Evolutionary conservation across 2,888 invertebrate genomes (phyloP).

Genomic region (Phoenoteleia sp.): DNA sequence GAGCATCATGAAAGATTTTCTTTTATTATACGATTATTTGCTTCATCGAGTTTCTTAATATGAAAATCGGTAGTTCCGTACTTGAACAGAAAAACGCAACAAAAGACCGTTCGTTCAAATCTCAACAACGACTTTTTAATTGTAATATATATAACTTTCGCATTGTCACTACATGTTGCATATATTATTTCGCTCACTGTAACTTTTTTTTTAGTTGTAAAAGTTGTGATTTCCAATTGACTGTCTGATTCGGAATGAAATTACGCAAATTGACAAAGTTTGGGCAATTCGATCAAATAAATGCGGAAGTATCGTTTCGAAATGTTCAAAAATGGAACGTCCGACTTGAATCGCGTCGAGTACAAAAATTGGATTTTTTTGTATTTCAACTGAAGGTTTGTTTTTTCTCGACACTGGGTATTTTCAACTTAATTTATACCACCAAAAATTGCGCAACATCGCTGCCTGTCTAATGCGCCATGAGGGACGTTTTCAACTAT

Average conservation of each 20-base stretch:
- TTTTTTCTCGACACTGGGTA: conserved; percentile 16
- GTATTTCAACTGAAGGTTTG: conserved; percentile 38
- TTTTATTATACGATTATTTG: no score
- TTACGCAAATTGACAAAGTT: background rate
- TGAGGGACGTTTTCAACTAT: conserved; percentile 31
- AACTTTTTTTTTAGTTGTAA: no score
- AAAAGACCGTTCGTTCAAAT: no score
- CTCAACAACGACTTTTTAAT: no score
- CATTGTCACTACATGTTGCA: no score
- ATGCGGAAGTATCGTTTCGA: background rate
- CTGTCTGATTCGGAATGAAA: no score
- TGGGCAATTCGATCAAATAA: background rate
- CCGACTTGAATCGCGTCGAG: background rate
- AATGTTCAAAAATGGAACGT: conserved; percentile 16
- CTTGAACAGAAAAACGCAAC: no score
- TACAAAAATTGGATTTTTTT: conserved; percentile 37
- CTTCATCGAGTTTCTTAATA: no score
- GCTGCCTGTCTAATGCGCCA: conserved; percentile 26
- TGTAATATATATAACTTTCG: no score
- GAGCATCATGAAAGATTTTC: no score
- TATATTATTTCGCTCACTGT: no score
- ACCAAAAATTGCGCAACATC: conserved; percentile 39
- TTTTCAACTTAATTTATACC: conserved; percentile 42
- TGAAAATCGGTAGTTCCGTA: no score
- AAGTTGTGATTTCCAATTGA: conserved; percentile 8